Evolutionary conservation across 2,113 vertebrate genomes (phyloP).

Genomic region (Clinocottus analis): DNA sequence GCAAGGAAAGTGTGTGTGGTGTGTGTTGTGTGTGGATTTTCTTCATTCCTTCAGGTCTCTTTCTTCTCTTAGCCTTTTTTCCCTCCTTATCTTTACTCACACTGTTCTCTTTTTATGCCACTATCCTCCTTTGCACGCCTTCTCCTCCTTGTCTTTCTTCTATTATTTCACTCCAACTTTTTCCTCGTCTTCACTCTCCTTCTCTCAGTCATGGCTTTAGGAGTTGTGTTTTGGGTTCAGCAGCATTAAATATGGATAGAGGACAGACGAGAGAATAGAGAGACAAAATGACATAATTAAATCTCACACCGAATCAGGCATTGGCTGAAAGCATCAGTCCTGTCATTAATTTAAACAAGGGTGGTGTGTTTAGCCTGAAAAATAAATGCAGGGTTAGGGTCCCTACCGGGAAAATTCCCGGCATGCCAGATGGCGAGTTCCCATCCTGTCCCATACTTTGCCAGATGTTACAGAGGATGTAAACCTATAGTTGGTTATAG

Average conservation of each 20-base stretch:
- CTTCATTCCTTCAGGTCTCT: conserved; percentile 17
- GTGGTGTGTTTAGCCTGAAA: no score
- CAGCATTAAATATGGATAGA: background rate
- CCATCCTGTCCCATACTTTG: no score
- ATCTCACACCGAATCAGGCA: no score
- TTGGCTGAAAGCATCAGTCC: no score
- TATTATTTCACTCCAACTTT: background rate
- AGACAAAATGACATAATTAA: background rate
- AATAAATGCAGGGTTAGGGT: no score
- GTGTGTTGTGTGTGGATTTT: conserved; percentile 14
- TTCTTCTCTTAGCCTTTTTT: background rate
- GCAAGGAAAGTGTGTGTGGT: conserved; percentile 15
- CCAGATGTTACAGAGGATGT: no score
- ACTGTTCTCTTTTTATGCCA: background rate
- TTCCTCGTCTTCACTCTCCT: background rate
- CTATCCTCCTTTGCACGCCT: background rate
- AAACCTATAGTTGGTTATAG: no score
- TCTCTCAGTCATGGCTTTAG: background rate
- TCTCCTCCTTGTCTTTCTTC: background rate
- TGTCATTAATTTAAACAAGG: no score
- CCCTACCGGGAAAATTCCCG: no score
- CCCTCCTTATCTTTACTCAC: background rate
- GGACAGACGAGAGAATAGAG: background rate
- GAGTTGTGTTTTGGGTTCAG: background rate
- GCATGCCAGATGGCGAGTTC: no score